Percentiles rank a stretch among this genome's conserved stretches.
Conservation (phyloP, 2,888 invertebrate genomes). For the Strigamia maritima region DNA sequence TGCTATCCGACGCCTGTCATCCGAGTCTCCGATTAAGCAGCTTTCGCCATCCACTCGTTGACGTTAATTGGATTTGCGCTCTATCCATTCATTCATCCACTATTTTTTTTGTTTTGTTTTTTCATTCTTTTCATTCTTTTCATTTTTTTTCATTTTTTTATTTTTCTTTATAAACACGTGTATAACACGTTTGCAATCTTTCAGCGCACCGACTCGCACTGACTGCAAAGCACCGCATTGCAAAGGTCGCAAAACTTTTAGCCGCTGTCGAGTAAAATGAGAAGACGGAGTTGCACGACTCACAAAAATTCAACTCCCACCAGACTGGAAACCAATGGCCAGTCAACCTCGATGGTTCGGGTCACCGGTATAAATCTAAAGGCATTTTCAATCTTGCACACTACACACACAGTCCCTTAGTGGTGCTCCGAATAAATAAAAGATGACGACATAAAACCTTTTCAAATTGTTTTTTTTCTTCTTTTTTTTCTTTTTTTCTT, state of each 20-base stretch:
- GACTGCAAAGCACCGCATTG: conserved; percentile 30
- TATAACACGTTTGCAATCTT: too few species aligned
- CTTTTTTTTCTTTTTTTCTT: neutral
- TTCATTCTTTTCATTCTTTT: neutral
- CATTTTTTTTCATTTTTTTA: neutral
- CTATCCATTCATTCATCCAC: neutral
- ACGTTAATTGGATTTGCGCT: conserved; percentile 31
- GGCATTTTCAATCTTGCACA: neutral
- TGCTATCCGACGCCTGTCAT: conserved; percentile 11
- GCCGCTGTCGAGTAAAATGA: neutral
- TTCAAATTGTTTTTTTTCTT: neutral
- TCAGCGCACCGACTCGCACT: neutral
- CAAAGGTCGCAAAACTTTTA: neutral
- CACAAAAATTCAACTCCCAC: conserved; percentile 9
- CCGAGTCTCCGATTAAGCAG: conserved; percentile 20
- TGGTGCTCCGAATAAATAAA: neutral
- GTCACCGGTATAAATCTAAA: conserved; percentile 10
- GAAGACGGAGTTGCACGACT: neutral
- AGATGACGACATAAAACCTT: conserved; percentile 5
- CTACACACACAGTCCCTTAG: neutral
- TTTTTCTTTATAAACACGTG: neutral
- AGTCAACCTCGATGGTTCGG: conserved; percentile 20
- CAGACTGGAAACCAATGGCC: conserved; percentile 22
- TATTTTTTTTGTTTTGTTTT: neutral
- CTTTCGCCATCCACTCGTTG: neutral